Evolutionary conservation across 2,113 vertebrate genomes (phyloP).

Genomic region (Lagopus muta): DNA sequence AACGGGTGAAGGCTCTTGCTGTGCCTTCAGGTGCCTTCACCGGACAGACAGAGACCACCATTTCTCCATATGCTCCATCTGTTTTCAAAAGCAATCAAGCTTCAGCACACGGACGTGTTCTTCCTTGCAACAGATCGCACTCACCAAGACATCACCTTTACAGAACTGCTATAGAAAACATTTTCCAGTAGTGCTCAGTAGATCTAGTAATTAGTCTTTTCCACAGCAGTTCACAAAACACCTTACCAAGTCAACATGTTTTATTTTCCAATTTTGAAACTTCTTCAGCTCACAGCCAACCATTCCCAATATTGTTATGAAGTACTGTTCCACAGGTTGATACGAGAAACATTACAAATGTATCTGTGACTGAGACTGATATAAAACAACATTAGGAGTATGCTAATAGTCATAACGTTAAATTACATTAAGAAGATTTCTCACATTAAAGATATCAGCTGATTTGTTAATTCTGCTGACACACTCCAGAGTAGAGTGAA

Average conservation of each 20-base stretch:
- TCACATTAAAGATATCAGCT: background rate
- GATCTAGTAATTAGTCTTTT: background rate
- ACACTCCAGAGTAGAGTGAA: background rate
- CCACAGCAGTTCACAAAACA: background rate
- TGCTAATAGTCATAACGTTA: background rate
- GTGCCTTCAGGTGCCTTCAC: background rate
- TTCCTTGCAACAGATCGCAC: background rate
- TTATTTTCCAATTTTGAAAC: background rate
- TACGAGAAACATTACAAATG: background rate
- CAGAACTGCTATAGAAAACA: background rate
- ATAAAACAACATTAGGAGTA: background rate
- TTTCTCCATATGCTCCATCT: background rate
- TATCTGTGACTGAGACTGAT: background rate
- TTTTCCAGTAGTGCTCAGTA: background rate
- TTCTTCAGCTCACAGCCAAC: background rate
- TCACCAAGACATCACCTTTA: background rate
- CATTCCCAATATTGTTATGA: background rate
- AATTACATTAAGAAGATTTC: background rate
- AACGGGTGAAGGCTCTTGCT: background rate
- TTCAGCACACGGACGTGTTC: background rate
- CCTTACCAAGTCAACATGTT: background rate
- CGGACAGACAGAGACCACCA: background rate
- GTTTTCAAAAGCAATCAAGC: accelerated
- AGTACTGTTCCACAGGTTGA: background rate
- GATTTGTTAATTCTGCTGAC: background rate